Conservation (phyloP, 92 coral and sea anemone genomes). For the Metridium senile region DNA sequence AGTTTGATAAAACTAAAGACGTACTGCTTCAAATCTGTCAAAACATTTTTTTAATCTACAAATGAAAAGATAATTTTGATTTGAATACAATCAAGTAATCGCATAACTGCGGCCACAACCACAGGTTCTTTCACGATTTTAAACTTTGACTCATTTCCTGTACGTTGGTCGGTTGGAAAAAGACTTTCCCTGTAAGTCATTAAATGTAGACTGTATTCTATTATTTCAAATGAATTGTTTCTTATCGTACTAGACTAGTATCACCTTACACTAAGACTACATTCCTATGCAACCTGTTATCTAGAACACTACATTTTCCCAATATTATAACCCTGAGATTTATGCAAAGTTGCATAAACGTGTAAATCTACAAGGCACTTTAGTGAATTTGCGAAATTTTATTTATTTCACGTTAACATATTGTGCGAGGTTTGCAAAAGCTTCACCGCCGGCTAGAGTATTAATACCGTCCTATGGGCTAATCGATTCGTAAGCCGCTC, state of each 20-base stretch:
- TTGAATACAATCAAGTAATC: neutral
- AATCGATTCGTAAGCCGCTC: neutral
- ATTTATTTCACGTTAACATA: neutral
- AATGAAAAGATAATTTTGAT: neutral
- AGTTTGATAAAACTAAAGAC: neutral
- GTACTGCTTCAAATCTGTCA: constrained; percentile 33
- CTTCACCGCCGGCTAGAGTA: neutral
- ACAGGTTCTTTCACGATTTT: neutral
- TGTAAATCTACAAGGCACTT: neutral
- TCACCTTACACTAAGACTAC: neutral
- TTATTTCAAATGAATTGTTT: neutral
- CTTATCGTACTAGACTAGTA: constrained; percentile 7
- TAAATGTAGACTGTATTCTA: constrained; percentile 14
- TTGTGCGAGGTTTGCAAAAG: neutral
- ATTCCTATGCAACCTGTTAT: constrained; percentile 35
- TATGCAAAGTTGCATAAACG: neutral
- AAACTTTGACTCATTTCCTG: constrained; percentile 29
- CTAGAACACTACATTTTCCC: neutral
- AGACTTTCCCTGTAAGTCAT: neutral
- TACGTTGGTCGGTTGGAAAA: neutral
- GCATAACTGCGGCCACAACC: neutral
- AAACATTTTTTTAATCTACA: constrained; percentile 3
- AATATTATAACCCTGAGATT: neutral
- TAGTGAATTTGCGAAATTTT: neutral
- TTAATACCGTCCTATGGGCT: neutral